Evolutionary conservation across 2,797 vertebrate species (phyloP).

Genomic region (Cheirogaleus major): DNA sequence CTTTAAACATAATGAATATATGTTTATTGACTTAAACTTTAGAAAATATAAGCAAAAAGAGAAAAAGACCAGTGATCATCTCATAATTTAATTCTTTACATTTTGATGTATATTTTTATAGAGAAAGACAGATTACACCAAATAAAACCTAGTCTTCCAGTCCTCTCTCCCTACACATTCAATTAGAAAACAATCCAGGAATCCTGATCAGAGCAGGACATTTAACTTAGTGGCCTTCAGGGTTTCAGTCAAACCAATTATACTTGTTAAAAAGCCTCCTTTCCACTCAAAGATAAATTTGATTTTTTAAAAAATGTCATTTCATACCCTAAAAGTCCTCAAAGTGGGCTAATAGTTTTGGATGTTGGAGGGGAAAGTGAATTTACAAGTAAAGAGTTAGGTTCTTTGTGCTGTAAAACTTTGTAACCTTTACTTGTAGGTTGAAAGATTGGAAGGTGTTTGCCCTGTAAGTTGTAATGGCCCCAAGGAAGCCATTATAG

Average conservation of each 20-base stretch:
- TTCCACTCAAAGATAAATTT: conserved; percentile 73
- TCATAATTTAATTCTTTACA: not conserved
- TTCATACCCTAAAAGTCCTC: conserved; percentile 75
- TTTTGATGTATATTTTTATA: conserved; percentile 37
- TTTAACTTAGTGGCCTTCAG: not conserved
- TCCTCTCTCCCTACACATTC: conserved; percentile 36
- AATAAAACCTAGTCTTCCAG: not conserved
- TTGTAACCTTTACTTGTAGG: conserved; percentile 79
- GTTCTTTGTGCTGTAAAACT: conserved; percentile 78
- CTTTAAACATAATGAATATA: not conserved
- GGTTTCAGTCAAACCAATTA: conserved; percentile 29
- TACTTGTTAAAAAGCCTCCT: not conserved
- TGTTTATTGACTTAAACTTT: conserved; percentile 18
- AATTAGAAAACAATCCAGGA: not conserved
- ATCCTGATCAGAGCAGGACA: not conserved
- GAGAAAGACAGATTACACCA: not conserved
- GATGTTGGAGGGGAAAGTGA: conserved; percentile 77
- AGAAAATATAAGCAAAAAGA: conserved; percentile 14
- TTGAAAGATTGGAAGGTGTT: conserved; percentile 74
- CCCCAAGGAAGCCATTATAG: conserved; percentile 80
- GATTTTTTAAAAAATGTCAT: conserved; percentile 81
- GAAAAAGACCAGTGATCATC: not conserved
- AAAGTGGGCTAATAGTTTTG: conserved; percentile 81
- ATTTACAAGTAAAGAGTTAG: conserved; percentile 77
- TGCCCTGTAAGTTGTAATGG: conserved; percentile 71